Evolutionary conservation across 2,797 vertebrate genomes (phyloP).

Genomic region (Gymnothorax javanicus): DNA sequence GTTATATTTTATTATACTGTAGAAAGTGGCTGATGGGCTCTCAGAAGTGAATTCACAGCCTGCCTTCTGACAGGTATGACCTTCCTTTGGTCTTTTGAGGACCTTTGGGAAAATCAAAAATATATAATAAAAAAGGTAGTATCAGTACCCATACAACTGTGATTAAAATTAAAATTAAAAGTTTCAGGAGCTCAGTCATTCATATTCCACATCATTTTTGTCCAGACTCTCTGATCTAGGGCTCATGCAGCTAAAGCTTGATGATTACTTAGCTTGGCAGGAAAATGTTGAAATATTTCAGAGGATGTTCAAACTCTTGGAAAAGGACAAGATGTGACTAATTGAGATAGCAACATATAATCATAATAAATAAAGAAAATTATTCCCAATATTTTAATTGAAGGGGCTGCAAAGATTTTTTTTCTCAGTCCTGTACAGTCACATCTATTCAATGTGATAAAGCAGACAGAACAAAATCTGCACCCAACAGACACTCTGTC

Average conservation of each 20-base stretch:
- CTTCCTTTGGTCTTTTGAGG: constrained; percentile 54
- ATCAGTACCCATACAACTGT: constrained; percentile 72
- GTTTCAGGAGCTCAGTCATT: constrained; percentile 68
- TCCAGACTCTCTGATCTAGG: background rate
- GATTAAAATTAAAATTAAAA: constrained; percentile 76
- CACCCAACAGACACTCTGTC: background rate
- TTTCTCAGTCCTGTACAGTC: background rate
- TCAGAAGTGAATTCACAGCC: constrained; percentile 56
- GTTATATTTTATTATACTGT: constrained; percentile 63
- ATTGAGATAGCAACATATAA: background rate
- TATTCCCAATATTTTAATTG: no score
- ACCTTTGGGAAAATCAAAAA: constrained; percentile 58
- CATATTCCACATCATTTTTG: constrained; percentile 65
- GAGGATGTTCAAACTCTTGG: no score
- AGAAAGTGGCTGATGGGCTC: constrained; percentile 66
- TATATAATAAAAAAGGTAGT: constrained; percentile 14
- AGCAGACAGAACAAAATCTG: background rate
- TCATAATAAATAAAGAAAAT: background rate
- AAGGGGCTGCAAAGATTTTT: background rate
- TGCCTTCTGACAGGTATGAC: constrained; percentile 70
- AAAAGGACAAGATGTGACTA: background rate
- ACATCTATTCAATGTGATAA: background rate
- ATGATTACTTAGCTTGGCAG: background rate
- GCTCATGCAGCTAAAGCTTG: background rate
- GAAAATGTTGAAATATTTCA: background rate